These are phyloP conservation scores for Amphiprion clarkii DNA, from an alignment of 2,797 vertebrate genomes.

Conservation along the genomic window DNA sequence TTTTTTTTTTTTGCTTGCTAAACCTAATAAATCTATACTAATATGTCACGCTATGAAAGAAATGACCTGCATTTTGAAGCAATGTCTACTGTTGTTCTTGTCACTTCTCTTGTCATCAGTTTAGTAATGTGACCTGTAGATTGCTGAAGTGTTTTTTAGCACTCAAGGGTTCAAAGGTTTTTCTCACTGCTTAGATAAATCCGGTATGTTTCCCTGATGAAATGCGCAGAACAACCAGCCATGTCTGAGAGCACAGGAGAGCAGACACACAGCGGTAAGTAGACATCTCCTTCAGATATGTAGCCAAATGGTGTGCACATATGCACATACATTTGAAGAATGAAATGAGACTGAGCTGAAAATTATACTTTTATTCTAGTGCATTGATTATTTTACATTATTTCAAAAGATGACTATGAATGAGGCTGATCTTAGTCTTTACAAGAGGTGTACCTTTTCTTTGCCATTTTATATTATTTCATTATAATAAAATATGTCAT, in stretches of 20 bases:
- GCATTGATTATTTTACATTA: background rate
- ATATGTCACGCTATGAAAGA: background rate
- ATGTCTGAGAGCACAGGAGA: slow-evolving; percentile 61
- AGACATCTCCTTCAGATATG: slow-evolving; percentile 24
- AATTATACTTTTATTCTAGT: background rate
- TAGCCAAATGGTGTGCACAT: background rate
- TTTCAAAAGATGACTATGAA: background rate
- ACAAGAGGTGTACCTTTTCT: background rate
- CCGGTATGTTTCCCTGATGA: slow-evolving; percentile 13
- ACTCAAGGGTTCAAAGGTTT: slow-evolving; percentile 65
- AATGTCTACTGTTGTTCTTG: background rate
- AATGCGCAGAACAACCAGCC: slow-evolving; percentile 33
- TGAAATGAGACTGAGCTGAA: background rate
- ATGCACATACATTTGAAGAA: background rate
- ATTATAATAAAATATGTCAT: background rate
- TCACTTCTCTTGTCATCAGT: background rate
- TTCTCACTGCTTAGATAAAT: slow-evolving; percentile 36
- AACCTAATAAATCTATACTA: background rate
- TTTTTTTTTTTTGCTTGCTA: background rate
- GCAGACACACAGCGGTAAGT: slow-evolving; percentile 69
- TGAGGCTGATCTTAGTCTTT: background rate
- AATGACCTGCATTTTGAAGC: background rate
- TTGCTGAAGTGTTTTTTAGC: background rate
- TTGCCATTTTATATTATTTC: background rate
- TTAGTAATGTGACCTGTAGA: background rate